Conservation (phyloP, 2,888 invertebrate species). For the Iphiclides podalirius region DNA sequence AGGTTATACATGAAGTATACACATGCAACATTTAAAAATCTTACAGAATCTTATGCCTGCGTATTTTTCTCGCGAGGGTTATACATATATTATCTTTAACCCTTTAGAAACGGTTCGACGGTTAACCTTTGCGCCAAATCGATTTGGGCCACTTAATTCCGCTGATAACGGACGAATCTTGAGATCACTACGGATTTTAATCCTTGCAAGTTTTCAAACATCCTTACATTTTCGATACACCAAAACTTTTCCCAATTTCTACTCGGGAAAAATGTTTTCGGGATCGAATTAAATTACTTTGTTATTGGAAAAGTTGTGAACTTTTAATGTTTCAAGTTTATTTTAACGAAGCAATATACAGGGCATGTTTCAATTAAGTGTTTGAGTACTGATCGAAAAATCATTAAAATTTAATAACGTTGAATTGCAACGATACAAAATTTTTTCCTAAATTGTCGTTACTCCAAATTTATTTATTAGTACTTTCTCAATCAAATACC, state of each 20-base stretch:
- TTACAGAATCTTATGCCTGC: too few species aligned
- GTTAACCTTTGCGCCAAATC: conserved; percentile 18
- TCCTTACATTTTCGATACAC: conserved; percentile 2
- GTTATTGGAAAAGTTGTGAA: conserved; percentile 1
- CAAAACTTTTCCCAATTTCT: conserved; percentile 3
- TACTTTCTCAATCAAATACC: too few species aligned
- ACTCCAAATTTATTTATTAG: too few species aligned
- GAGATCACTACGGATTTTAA: conserved; percentile 10
- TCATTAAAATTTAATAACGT: too few species aligned
- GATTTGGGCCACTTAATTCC: conserved; percentile 23
- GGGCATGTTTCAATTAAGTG: too few species aligned
- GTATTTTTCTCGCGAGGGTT: too few species aligned
- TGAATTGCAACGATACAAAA: too few species aligned
- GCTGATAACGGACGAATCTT: conserved; percentile 19
- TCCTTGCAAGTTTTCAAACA: conserved; percentile 6
- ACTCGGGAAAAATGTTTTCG: not conserved
- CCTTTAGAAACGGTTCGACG: conserved; percentile 17
- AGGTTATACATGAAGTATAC: too few species aligned
- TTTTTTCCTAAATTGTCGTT: too few species aligned
- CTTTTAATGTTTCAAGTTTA: not conserved
- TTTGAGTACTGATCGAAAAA: too few species aligned
- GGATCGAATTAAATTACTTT: not conserved
- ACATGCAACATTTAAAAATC: too few species aligned
- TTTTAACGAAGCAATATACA: too few species aligned
- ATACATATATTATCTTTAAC: conserved; percentile 19